Evolutionary conservation across 2,797 vertebrate species (phyloP).

Genomic region (Pelodytes ibericus): DNA sequence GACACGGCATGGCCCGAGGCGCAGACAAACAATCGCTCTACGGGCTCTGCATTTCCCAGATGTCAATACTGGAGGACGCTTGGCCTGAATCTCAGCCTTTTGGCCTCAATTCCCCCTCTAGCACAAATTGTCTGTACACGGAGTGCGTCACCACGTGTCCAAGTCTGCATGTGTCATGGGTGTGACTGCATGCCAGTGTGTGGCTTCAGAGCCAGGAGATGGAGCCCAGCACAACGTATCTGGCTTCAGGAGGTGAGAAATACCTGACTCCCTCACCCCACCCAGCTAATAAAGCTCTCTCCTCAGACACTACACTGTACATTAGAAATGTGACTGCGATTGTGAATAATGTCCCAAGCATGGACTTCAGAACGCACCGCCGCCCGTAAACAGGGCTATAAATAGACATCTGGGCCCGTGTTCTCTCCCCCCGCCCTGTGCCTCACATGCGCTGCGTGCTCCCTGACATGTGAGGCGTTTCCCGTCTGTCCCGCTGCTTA

Average conservation of each 20-base stretch:
- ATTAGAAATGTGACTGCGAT: slow-evolving; percentile 23
- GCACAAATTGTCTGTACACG: slow-evolving; percentile 44
- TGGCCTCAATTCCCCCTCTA: neutral
- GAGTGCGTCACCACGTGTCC: slow-evolving; percentile 15
- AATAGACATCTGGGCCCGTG: slow-evolving; percentile 43
- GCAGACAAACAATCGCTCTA: slow-evolving; percentile 46
- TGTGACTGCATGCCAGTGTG: slow-evolving; percentile 26
- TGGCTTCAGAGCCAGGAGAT: slow-evolving; percentile 12
- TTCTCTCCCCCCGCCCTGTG: slow-evolving; percentile 28
- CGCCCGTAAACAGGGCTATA: slow-evolving; percentile 61
- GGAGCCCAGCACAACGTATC: slow-evolving; percentile 9
- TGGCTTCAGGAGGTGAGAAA: slow-evolving; percentile 42
- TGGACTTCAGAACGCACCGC: slow-evolving; percentile 55
- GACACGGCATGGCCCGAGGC: neutral
- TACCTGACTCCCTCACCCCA: slow-evolving; percentile 35
- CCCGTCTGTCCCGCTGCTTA: slow-evolving; percentile 59
- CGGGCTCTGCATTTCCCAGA: slow-evolving; percentile 60
- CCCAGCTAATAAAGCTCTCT: slow-evolving; percentile 48
- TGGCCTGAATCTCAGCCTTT: slow-evolving; percentile 27
- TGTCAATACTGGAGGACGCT: slow-evolving; percentile 29
- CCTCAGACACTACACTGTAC: slow-evolving; percentile 24
- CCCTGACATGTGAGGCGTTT: neutral
- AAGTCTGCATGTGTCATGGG: slow-evolving; percentile 32
- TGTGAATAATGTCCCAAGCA: slow-evolving; percentile 55
- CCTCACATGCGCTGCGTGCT: neutral